Evolutionary conservation across 2,888 invertebrate species (phyloP).

Genomic region (Cotesia congregata): DNA sequence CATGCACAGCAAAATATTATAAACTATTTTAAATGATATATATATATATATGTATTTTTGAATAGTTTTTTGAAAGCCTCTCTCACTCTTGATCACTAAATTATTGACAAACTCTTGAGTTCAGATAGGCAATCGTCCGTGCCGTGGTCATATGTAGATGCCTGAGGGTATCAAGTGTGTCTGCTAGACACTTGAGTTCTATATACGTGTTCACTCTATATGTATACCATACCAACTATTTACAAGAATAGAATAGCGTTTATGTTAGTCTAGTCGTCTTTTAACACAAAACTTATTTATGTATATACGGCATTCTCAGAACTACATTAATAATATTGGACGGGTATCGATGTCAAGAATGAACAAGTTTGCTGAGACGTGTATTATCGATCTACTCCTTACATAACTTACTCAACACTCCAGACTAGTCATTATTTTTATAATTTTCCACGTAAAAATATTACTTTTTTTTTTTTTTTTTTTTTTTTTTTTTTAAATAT

Average conservation of each 20-base stretch:
- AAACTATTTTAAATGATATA: too few relatives aligned
- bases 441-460: background rate
- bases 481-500: background rate
- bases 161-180: background rate
- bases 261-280: background rate
- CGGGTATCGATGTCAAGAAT: slow-evolving; percentile 1
- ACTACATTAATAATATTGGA: background rate
- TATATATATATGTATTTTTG: too few relatives aligned
- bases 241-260: slow-evolving; percentile 1
- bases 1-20: slow-evolving; percentile 64
- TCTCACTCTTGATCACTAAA: slow-evolving; percentile 25
- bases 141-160: slow-evolving; percentile 10
- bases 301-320: background rate
- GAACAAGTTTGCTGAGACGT: background rate
- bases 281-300: background rate
- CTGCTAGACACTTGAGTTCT: background rate
- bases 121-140: background rate
- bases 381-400: background rate
- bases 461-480: slow-evolving; percentile 4
- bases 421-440: background rate
- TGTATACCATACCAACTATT: background rate
- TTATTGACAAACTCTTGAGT: slow-evolving; percentile 10
- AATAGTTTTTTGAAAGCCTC: slow-evolving; percentile 10
- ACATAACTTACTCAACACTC: background rate
- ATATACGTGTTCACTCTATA: background rate